phyloP scores from a whole-genome alignment of 2,888 invertebrate species.

The Hartigia nigra region DNA sequence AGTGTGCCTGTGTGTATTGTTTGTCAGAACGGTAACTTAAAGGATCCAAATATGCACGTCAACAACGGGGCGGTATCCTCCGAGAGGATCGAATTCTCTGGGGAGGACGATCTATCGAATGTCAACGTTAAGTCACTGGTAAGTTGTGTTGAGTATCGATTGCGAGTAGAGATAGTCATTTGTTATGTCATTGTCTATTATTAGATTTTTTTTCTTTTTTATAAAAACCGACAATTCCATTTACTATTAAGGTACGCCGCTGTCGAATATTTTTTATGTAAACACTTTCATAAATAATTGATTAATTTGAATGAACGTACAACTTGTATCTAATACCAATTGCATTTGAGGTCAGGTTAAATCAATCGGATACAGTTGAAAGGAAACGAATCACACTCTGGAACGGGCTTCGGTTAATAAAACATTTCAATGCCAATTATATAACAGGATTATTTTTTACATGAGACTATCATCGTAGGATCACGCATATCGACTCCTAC shows the following conservation, averaged over 20 bases:
- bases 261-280: neutral
- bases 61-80: conserved; percentile 48
- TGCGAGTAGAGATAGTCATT: neutral
- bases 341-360: neutral
- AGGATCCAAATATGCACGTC: conserved; percentile 58
- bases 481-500: neutral
- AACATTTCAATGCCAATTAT: neutral
- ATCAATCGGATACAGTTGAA: neutral
- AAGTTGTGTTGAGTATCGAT: conserved; percentile 59
- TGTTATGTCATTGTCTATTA: neutral
- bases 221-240: neutral
- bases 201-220: too few relatives aligned
- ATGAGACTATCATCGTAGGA: neutral
- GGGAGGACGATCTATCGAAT: conserved; percentile 71
- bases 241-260: neutral
- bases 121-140: conserved; percentile 75
- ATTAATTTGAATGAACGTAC: neutral
- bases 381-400: neutral
- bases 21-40: conserved; percentile 57
- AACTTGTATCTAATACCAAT: neutral
- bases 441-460: neutral
- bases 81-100: conserved; percentile 59
- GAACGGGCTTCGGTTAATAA: neutral
- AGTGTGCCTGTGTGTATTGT: conserved; percentile 50
- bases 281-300: neutral